Conservation (phyloP, 1,140 invertebrate genomes). For the Drosophila repletoides region DNA sequence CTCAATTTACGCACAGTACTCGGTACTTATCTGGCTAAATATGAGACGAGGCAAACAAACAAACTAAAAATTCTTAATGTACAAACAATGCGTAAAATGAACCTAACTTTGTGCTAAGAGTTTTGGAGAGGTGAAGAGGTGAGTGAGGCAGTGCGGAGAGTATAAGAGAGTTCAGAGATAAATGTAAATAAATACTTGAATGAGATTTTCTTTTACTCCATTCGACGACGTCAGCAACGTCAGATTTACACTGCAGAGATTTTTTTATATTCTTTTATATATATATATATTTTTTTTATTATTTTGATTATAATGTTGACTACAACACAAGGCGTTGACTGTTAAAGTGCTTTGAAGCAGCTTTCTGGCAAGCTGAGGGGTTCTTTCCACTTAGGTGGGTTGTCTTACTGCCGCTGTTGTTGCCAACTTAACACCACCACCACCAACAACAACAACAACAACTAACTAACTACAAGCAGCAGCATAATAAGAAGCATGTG, state of each 20-base stretch:
- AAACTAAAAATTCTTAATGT: conserved; percentile 10
- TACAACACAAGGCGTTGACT: conserved; percentile 58
- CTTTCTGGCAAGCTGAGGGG: conserved; percentile 20
- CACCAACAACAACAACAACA: conserved; percentile 10
- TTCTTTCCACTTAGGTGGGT: conserved; percentile 25
- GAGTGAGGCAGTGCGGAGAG: not conserved
- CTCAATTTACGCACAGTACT: conserved; percentile 8
- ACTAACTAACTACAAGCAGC: conserved; percentile 15
- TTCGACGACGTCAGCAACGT: conserved; percentile 4
- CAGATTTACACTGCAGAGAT: conserved; percentile 14
- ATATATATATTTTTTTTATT: conserved; percentile 4
- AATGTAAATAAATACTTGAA: conserved; percentile 32
- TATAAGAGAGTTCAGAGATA: not conserved
- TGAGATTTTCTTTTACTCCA: not conserved
- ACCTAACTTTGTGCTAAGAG: conserved; percentile 1
- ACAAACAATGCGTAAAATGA: conserved; percentile 34
- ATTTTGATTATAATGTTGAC: conserved; percentile 46
- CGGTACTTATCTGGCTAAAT: conserved; percentile 7
- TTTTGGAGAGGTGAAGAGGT: no score
- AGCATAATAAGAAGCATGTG: conserved; percentile 53
- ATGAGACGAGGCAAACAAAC: not conserved
- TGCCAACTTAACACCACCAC: conserved; percentile 46
- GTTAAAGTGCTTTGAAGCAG: conserved; percentile 46
- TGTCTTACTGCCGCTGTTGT: conserved; percentile 24
- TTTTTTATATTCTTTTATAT: conserved; percentile 7